Evolutionary conservation across 2,888 invertebrate species (phyloP).

Genomic region (Tridacna gigas): DNA sequence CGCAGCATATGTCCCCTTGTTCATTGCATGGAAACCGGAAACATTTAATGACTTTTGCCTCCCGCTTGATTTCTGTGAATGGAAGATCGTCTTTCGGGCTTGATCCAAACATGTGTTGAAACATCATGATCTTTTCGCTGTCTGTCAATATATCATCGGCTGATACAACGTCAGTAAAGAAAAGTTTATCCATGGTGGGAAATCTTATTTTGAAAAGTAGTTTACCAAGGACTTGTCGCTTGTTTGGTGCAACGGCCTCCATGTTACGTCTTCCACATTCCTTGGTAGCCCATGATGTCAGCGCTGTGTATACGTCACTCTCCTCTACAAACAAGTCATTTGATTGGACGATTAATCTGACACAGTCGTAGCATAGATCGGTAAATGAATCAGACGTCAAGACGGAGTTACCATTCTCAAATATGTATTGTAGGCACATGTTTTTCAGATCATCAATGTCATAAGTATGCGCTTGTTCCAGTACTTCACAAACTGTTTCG

Average conservation of each 20-base stretch:
- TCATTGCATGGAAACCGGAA: conserved; percentile 58
- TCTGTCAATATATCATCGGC: conserved; percentile 86
- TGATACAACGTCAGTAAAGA: conserved; percentile 88
- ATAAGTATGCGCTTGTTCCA: conserved; percentile 73
- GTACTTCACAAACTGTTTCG: conserved; percentile 86
- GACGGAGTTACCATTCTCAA: conserved; percentile 54
- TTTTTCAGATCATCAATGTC: conserved; percentile 87
- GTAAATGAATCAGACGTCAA: conserved; percentile 86
- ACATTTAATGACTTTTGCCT: conserved; percentile 59
- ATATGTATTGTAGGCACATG: conserved; percentile 65
- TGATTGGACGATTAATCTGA: conserved; percentile 89
- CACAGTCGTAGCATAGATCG: conserved; percentile 89
- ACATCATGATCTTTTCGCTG: conserved; percentile 54
- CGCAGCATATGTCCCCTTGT: conserved; percentile 53
- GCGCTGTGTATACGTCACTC: conserved; percentile 68
- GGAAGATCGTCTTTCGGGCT: conserved; percentile 49
- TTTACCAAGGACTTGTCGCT: conserved; percentile 65
- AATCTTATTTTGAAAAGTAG: conserved; percentile 69
- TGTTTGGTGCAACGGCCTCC: conserved; percentile 55
- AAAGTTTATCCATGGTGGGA: conserved; percentile 84
- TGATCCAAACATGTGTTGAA: conserved; percentile 63
- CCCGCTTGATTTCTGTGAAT: conserved; percentile 56
- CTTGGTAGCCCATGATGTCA: conserved; percentile 67
- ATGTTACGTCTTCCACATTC: conserved; percentile 66
- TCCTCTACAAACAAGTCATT: conserved; percentile 89